phyloP scores from a whole-genome alignment of 2,888 invertebrate genomes.

The Bhutanitis thaidina region DNA sequence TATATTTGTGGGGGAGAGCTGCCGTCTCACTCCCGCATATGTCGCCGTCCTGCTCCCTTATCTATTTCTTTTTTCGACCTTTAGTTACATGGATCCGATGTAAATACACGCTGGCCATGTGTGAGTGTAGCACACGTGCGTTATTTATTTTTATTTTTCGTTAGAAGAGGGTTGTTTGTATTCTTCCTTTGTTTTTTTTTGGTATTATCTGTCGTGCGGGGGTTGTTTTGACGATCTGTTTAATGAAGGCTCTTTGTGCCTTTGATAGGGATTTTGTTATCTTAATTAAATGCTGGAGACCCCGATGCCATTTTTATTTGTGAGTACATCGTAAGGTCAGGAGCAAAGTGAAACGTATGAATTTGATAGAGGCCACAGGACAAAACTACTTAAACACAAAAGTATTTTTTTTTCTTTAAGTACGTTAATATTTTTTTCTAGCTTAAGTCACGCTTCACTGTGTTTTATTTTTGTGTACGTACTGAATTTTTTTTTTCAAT shows the following conservation, averaged over 20 bases:
- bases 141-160: neutral
- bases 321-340: neutral
- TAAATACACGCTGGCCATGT: conserved; percentile 8
- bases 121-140: neutral
- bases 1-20: conserved; percentile 34
- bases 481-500: too few species aligned
- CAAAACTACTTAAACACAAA: too few species aligned
- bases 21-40: conserved; percentile 30
- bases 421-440: too few species aligned
- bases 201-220: neutral
- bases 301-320: neutral
- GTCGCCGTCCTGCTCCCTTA: conserved; percentile 29
- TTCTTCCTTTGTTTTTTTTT: conserved; percentile 3
- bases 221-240: conserved; percentile 9
- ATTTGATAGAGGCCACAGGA: too few species aligned
- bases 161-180: conserved; percentile 13
- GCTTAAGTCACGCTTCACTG: too few species aligned
- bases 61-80: conserved; percentile 32
- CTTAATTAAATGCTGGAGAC: conserved; percentile 6
- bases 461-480: too few species aligned
- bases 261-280: conserved; percentile 12
- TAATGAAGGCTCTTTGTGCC: conserved; percentile 13
- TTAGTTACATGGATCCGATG: conserved; percentile 25
- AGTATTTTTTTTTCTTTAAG: too few species aligned
- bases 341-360: neutral